phyloP scores from a whole-genome alignment of 2,888 invertebrate species.

The Amiota minor region DNA sequence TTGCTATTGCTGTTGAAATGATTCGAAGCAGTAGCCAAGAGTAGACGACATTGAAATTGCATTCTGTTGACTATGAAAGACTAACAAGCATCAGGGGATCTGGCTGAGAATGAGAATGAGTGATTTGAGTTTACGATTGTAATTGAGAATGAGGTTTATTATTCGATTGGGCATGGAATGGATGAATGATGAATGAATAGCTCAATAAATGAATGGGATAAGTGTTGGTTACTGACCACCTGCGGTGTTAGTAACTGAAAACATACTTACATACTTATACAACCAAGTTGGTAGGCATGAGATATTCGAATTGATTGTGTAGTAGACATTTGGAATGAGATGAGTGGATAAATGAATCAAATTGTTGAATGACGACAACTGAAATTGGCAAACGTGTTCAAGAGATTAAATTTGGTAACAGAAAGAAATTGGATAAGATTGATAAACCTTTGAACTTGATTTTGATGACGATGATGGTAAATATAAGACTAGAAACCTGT shows the following conservation, averaged over 20 bases:
- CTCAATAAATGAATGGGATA: not conserved
- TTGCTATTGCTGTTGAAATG: too few relatives aligned
- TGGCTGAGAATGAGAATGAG: not conserved
- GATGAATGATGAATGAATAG: too few relatives aligned
- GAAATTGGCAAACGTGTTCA: constrained; percentile 4
- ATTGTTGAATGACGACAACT: not conserved
- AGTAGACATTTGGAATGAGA: constrained; percentile 49
- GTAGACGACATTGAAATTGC: constrained; percentile 64
- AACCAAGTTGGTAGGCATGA: constrained; percentile 14
- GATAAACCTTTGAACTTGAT: constrained; percentile 33
- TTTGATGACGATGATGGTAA: constrained; percentile 4
- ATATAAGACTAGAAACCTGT: constrained; percentile 31
- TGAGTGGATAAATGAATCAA: constrained; percentile 52
- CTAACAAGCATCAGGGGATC: constrained; percentile 45
- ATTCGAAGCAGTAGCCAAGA: constrained; percentile 49
- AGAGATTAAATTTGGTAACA: not conserved
- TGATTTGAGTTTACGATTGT: not conserved
- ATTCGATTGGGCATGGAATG: not conserved
- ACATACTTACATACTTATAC: constrained; percentile 56
- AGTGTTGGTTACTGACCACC: constrained; percentile 44
- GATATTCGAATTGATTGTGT: constrained; percentile 2
- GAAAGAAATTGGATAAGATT: not conserved
- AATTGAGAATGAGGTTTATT: not conserved
- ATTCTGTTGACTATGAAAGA: constrained; percentile 60
- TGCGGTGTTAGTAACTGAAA: constrained; percentile 64